Percentiles rank a stretch among this genome's conserved stretches.
phyloP scores from a whole-genome alignment of 2,113 vertebrate genomes.

The Misgurnus anguillicaudatus region DNA sequence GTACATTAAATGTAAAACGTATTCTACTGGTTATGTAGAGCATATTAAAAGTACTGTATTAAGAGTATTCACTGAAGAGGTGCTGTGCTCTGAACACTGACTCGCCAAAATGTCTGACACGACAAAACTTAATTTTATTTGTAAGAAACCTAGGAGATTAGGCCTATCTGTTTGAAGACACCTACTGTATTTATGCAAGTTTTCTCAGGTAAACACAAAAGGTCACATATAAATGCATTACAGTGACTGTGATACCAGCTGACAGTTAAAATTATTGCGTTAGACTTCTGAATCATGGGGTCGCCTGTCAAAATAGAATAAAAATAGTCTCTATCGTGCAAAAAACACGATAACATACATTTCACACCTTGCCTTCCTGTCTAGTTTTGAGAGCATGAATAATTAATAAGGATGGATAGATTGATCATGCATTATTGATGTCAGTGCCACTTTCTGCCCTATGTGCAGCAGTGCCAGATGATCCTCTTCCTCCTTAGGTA shows the following conservation, averaged over 20 bases:
- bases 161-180: neutral
- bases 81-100: neutral
- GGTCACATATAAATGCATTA: neutral
- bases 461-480: constrained; percentile 21
- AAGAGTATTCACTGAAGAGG: neutral
- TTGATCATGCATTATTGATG: constrained; percentile 71
- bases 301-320: constrained; percentile 8
- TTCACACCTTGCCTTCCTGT: constrained; percentile 65
- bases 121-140: neutral
- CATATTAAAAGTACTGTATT: neutral
- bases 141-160: neutral
- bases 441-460: constrained; percentile 29
- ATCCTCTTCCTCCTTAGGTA: constrained; percentile 25
- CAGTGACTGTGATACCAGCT: neutral
- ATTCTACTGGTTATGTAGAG: constrained; percentile 3
- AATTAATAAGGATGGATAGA: constrained; percentile 69
- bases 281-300: neutral
- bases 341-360: constrained; percentile 62
- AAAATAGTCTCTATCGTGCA: constrained; percentile 38
- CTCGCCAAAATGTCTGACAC: neutral
- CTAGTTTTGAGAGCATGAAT: constrained; percentile 65
- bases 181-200: neutral
- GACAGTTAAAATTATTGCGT: neutral
- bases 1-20: neutral
- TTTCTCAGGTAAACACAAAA: neutral